Percentiles rank a stretch among this genome's conserved stretches.
Conservation (phyloP, 2,888 invertebrate genomes). For the Tholera decimalis region DNA sequence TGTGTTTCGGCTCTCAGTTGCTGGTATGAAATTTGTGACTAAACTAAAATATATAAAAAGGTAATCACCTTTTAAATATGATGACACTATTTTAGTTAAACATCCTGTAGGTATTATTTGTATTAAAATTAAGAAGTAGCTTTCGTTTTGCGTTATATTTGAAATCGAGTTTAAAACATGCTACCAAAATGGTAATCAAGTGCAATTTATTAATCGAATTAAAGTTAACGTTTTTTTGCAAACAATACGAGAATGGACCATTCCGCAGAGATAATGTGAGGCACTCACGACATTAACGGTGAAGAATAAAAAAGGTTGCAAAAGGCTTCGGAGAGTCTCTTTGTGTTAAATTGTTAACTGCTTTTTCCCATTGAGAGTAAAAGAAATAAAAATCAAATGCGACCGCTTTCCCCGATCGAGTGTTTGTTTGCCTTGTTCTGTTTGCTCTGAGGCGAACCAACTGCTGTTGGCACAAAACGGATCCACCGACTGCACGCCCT, state of each 20-base stretch:
- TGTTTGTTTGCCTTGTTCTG: conserved; percentile 86
- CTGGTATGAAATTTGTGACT: no score
- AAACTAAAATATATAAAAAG: no score
- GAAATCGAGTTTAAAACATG: neutral
- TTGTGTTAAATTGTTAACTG: conserved; percentile 73
- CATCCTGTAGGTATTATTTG: no score
- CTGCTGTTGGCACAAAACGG: conserved; percentile 82
- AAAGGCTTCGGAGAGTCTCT: conserved; percentile 61
- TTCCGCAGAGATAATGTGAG: conserved; percentile 55
- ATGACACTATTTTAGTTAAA: no score
- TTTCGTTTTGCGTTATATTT: no score
- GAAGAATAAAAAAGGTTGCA: conserved; percentile 52
- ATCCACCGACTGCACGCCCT: conserved; percentile 76
- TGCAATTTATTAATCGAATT: conserved; percentile 10
- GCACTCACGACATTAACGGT: conserved; percentile 59
- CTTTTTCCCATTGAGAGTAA: conserved; percentile 64
- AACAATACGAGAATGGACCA: conserved; percentile 50
- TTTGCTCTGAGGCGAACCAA: conserved; percentile 88
- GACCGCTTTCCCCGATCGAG: conserved; percentile 81
- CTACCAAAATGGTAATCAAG: neutral
- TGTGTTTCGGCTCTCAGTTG: no score
- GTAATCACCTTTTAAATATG: no score
- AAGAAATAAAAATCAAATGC: conserved; percentile 76
- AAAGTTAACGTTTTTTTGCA: conserved; percentile 49
- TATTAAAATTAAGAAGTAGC: no score